Percentiles rank a stretch among this genome's conserved stretches.
Conservation (phyloP, 2,113 vertebrate species). For the Melanostigma gelatinosum region DNA sequence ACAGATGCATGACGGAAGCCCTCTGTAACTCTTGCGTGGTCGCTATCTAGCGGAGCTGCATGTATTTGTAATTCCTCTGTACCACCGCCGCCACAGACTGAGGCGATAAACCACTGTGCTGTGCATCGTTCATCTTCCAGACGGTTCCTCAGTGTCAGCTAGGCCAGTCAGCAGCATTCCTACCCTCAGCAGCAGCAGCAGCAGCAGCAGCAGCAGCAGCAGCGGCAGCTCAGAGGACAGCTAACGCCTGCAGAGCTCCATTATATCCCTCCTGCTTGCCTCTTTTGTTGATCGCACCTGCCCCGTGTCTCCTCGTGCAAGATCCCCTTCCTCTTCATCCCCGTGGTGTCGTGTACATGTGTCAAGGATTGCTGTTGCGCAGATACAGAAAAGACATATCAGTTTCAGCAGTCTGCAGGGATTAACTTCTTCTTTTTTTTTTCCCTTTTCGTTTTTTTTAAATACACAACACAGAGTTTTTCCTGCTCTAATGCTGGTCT, state of each 20-base stretch:
- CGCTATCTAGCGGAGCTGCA: conserved; percentile 58
- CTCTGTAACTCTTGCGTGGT: conserved; percentile 47
- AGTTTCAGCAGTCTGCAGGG: conserved; percentile 21
- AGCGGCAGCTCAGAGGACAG: conserved; percentile 54
- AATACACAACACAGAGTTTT: neutral
- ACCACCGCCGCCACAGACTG: conserved; percentile 58
- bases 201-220: conserved; percentile 13
- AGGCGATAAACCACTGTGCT: conserved; percentile 50
- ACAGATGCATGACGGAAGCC: conserved; percentile 71
- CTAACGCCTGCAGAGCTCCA: conserved; percentile 59
- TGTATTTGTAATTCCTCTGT: conserved; percentile 64
- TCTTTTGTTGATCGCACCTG: conserved; percentile 39
- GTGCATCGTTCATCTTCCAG: conserved; percentile 65
- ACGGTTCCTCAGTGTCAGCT: conserved; percentile 61
- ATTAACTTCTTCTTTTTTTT: neutral
- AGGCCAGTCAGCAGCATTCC: conserved; percentile 66
- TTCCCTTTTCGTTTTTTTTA: neutral
- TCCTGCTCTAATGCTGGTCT: conserved; percentile 14
- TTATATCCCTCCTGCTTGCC: conserved; percentile 66
- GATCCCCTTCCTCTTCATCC: conserved; percentile 50
- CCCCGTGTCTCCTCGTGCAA: conserved; percentile 55
- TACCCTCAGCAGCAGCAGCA: conserved; percentile 4
- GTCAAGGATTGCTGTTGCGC: conserved; percentile 63
- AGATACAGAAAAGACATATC: conserved; percentile 45
- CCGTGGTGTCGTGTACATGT: conserved; percentile 56